Evolutionary conservation across 2,113 vertebrate species (phyloP), one percentile per base, ranked within the genome.

Genomic region (Oncorhynchus mykiss): DNA sequence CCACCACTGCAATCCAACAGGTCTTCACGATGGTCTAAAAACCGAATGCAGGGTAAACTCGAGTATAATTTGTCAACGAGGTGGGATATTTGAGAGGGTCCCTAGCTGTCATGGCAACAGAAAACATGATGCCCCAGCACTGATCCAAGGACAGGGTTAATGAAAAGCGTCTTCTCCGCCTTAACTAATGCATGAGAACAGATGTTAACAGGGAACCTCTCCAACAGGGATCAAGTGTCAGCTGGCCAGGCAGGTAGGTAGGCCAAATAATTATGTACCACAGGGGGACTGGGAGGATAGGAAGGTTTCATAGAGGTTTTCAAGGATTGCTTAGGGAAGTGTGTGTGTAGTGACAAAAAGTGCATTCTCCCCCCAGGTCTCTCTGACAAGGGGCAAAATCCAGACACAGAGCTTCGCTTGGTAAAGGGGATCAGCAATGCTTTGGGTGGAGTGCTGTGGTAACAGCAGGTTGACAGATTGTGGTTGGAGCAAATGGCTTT

Each of bases 241-340:
- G 74, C 49, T 81, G 64, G 73, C 78, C 12, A 72, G 60, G 64
- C 70, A 29, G 91, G 88, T 90, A 91, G 91, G 91, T 87, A 90
- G 93, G 86, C 90, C 90, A 79, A 89, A n/a, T 0, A 5, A 25
- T n/a, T 1, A 8, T 12, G 16, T 5, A 11, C 11, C 3, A 16
- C 4, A 11, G 20, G 8, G 60, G 60, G 60, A 64, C 60, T n/a
- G n/a, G 6, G 60, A 12, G 8, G 60, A 9, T 24, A 13, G 11
- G 27, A 14, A 22, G 4, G 16, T 27, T 16, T 49, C 60, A 64
- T 8, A 64, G 60, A 22, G 51, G 16, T 1, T 45, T 45, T 45
- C 9, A 45, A 9, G 14, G 12, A 54, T 54, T 54, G 16, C 51
- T 45, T 45, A 45, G 39, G 18, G 7, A n/a, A 22, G 76, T 76